Percentiles rank a stretch among this genome's conserved stretches.
Conservation (phyloP, 2,888 invertebrate genomes). For the Aporophyla nigra region DNA sequence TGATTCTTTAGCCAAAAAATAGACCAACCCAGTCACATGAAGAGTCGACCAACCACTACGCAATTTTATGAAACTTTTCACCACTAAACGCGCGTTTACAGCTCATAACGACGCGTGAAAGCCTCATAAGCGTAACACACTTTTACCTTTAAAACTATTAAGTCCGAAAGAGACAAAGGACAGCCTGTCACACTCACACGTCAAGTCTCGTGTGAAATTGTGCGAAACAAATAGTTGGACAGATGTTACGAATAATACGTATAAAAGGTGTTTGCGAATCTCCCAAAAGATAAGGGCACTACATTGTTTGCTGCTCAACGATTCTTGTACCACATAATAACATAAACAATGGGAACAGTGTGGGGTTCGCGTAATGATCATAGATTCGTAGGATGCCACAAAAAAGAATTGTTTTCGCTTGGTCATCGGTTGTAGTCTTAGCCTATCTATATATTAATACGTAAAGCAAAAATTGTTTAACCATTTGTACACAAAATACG, state of each 20-base stretch:
- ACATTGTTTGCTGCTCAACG: conserved; percentile 29
- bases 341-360: conserved; percentile 41
- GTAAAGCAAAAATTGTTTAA: too few species aligned
- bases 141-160: conserved; percentile 41
- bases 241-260: conserved; percentile 73
- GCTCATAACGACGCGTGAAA: neutral
- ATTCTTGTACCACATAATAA: conserved; percentile 48
- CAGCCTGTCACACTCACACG: conserved; percentile 58
- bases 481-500: too few species aligned
- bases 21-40: too few species aligned
- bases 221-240: conserved; percentile 77
- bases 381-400: conserved; percentile 14
- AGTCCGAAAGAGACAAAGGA: conserved; percentile 65
- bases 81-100: neutral
- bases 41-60: too few species aligned
- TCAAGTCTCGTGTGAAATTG: conserved; percentile 74
- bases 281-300: conserved; percentile 43
- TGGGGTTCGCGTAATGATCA: conserved; percentile 26
- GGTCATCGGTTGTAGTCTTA: neutral
- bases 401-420: conserved; percentile 14
- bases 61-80: neutral
- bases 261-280: conserved; percentile 72
- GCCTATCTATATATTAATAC: too few species aligned
- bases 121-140: neutral
- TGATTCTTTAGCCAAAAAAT: too few species aligned